Evolutionary conservation across 2,888 invertebrate species (phyloP).

Genomic region (Ornithoptera priamus): DNA sequence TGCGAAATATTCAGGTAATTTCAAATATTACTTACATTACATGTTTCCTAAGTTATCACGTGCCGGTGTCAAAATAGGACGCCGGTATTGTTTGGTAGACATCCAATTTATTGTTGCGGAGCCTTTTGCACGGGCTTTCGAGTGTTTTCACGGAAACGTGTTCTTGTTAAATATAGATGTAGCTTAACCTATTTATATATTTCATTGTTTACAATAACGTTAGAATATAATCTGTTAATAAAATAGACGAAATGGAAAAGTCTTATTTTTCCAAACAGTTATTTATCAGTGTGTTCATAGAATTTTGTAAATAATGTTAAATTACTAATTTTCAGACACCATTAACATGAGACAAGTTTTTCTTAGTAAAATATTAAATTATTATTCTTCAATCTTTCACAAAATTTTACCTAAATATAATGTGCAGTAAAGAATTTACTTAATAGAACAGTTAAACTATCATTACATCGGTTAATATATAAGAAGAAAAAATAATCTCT

Average conservation of each 20-base stretch:
- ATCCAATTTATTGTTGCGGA: conserved; percentile 21
- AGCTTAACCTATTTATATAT: not conserved
- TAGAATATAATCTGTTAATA: not conserved
- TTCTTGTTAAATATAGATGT: conserved; percentile 5
- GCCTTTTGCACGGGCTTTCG: conserved; percentile 7
- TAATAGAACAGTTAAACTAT: not conserved
- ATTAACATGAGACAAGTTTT: too few species aligned
- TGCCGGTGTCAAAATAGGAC: conserved; percentile 19
- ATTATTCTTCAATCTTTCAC: too few species aligned
- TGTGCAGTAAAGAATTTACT: too few species aligned
- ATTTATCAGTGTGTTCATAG: not conserved
- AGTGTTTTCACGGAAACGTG: conserved; percentile 3
- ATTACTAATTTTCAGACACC: not conserved
- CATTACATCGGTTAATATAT: not conserved
- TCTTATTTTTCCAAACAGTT: not conserved
- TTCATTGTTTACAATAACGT: not conserved
- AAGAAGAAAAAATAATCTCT: not conserved
- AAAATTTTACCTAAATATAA: too few species aligned
- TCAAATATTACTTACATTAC: not conserved
- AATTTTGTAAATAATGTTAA: not conserved
- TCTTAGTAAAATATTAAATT: too few species aligned
- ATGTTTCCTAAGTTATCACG: conserved; percentile 12
- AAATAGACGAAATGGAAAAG: not conserved
- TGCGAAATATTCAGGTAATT: conserved; percentile 13
- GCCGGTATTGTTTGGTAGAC: conserved; percentile 21